A percentile compares a stretch with the other conserved stretches of the same genome.
Conservation (phyloP, 2,113 vertebrate species). For the Cryptoleucopteryx plumbea region DNA sequence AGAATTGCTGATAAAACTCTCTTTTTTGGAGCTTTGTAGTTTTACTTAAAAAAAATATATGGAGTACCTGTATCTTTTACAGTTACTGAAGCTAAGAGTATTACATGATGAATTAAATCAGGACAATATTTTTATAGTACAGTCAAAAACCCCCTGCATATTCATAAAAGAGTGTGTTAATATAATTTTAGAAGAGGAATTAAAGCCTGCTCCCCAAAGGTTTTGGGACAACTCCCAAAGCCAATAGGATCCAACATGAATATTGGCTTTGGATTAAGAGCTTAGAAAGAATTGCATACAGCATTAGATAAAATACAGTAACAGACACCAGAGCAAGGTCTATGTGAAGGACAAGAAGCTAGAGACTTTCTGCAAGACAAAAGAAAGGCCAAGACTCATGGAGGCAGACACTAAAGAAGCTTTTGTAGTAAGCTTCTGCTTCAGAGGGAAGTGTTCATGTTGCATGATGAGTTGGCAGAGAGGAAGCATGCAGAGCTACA, state of each 20-base stretch:
- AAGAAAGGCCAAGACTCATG: neutral
- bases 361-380: neutral
- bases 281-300: neutral
- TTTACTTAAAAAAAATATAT: neutral
- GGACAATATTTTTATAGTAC: neutral
- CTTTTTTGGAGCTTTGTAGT: neutral
- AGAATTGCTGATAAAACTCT: neutral
- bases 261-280: neutral
- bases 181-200: neutral
- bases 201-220: neutral
- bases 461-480: neutral
- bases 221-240: neutral
- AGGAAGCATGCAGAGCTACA: neutral
- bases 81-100: neutral
- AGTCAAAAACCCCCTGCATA: neutral
- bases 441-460: neutral
- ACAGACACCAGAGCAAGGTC: neutral
- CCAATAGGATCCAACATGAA: neutral
- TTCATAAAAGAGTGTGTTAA: neutral
- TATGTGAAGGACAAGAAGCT: neutral
- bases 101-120: neutral
- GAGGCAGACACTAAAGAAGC: neutral
- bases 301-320: neutral
- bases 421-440: neutral
- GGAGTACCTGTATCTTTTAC: neutral